Conservation (phyloP, 2,113 vertebrate species). For the Corythaeola cristata region DNA sequence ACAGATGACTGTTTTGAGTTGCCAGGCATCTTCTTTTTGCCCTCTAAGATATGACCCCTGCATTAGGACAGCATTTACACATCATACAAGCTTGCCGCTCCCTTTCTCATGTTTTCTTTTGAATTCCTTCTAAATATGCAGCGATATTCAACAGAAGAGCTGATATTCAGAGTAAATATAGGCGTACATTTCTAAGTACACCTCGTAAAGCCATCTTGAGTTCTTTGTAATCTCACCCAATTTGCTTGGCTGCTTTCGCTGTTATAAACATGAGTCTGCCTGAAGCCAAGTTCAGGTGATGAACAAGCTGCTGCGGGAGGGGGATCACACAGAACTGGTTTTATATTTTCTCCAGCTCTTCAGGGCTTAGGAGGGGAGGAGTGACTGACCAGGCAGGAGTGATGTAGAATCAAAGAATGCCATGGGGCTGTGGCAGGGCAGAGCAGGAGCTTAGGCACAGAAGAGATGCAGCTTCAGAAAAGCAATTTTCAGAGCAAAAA, state of each 20-base stretch:
- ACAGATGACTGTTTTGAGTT: not conserved
- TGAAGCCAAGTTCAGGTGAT: not conserved
- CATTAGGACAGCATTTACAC: not conserved
- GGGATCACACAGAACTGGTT: not conserved
- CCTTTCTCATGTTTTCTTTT: not conserved
- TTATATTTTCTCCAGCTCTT: constrained; percentile 16
- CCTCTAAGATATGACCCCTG: not conserved
- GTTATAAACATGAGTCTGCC: not conserved
- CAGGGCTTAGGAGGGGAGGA: not conserved
- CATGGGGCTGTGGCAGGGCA: not conserved
- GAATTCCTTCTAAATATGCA: not conserved
- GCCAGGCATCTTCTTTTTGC: not conserved
- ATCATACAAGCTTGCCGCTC: not conserved
- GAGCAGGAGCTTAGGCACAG: not conserved
- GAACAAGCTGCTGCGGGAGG: not conserved
- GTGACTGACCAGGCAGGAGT: not conserved
- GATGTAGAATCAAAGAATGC: not conserved
- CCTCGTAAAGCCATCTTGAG: not conserved
- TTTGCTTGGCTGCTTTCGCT: not conserved
- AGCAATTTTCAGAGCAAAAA: not conserved
- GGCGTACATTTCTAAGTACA: not conserved
- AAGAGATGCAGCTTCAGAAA: not conserved
- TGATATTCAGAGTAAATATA: not conserved
- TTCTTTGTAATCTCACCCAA: not conserved
- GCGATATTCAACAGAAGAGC: not conserved